A percentile compares a stretch with the other conserved stretches of the same genome.
These are phyloP conservation scores for Zosterops pallidus DNA, from an alignment of 2,113 vertebrate species.

Conservation along the genomic window DNA sequence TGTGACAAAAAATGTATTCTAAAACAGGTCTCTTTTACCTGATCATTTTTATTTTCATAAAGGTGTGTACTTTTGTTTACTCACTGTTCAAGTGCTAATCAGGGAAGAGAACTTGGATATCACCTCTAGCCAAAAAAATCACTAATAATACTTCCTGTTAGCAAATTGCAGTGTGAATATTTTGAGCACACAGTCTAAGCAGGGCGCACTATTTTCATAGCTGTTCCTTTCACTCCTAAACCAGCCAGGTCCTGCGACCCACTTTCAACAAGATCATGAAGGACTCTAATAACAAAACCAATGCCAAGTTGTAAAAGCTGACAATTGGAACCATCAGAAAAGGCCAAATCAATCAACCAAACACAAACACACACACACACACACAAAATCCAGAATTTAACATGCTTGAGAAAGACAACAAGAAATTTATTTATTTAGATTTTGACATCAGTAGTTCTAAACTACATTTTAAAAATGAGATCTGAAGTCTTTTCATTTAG, in stretches of 20 bases:
- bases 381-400: not conserved
- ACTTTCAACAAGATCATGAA: not conserved
- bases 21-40: not conserved
- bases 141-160: not conserved
- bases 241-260: not conserved
- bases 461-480: not conserved
- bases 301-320: not conserved
- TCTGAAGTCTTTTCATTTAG: not conserved
- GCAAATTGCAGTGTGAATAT: not conserved
- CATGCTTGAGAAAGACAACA: not conserved
- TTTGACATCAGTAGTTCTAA: not conserved
- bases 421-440: not conserved
- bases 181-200: not conserved
- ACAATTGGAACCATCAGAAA: not conserved
- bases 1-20: not conserved
- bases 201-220: not conserved
- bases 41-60: not conserved
- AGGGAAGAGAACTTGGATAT: not conserved
- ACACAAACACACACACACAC: fast-evolving
- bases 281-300: not conserved
- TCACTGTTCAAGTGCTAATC: not conserved
- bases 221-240: not conserved
- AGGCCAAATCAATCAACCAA: not conserved
- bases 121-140: not conserved
- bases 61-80: not conserved